Percentiles rank a stretch among this genome's conserved stretches.
Conservation (phyloP, 2,797 vertebrate genomes). For the Hyperoplus lanceolatus region DNA sequence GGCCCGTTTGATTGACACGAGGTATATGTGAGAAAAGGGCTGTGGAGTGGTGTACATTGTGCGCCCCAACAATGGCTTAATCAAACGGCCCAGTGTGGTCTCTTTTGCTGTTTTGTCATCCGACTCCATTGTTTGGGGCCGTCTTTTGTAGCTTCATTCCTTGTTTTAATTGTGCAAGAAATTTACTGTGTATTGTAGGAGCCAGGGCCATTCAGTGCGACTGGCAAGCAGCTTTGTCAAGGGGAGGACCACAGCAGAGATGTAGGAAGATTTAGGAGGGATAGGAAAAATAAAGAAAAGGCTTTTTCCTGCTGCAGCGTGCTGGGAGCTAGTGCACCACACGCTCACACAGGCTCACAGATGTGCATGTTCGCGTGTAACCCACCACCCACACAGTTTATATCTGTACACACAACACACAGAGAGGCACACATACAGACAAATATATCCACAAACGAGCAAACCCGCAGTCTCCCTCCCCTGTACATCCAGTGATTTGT, state of each 20-base stretch:
- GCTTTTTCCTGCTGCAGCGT: conserved; percentile 65
- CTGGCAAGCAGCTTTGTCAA: conserved; percentile 84
- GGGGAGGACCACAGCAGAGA: conserved; percentile 80
- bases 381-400: conserved; percentile 79
- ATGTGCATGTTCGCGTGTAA: conserved; percentile 74
- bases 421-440: conserved; percentile 61
- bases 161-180: conserved; percentile 87
- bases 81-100: conserved; percentile 84
- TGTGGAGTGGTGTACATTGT: conserved; percentile 83
- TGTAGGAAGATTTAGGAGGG: conserved; percentile 86
- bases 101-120: conserved; percentile 87
- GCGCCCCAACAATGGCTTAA: conserved; percentile 81
- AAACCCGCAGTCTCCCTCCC: conserved; percentile 45
- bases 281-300: conserved; percentile 80
- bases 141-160: conserved; percentile 85
- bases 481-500: conserved; percentile 71
- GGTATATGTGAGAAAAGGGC: conserved; percentile 82
- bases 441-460: conserved; percentile 65
- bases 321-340: conserved; percentile 72
- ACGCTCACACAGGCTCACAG: conserved; percentile 75
- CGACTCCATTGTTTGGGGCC: conserved; percentile 83
- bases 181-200: conserved; percentile 89
- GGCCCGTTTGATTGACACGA: conserved; percentile 79
- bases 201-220: conserved; percentile 82
- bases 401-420: conserved; percentile 64